Evolutionary conservation across 1,140 invertebrate species (phyloP).

Genomic region (Caligus rogercresseyi): DNA sequence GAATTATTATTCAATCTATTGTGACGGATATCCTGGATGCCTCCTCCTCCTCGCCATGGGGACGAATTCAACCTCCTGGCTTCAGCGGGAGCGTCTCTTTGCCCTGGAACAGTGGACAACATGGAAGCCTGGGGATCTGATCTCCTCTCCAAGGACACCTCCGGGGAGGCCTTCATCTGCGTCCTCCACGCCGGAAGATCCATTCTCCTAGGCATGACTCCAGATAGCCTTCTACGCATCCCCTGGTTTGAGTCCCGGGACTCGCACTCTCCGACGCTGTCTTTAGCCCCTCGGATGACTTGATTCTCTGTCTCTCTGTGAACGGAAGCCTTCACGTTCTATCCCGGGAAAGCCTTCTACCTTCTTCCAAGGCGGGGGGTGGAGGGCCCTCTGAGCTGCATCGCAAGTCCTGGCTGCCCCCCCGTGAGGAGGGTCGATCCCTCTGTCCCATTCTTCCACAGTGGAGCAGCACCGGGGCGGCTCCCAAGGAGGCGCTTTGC

Average conservation of each 20-base stretch:
- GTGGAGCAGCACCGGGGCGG: no score
- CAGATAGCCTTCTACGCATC: neutral
- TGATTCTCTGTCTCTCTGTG: neutral
- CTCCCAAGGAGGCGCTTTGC: neutral
- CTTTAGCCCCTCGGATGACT: neutral
- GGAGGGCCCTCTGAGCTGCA: no score
- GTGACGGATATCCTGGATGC: no score
- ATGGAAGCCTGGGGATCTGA: no score
- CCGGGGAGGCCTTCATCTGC: neutral
- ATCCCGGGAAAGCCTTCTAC: neutral
- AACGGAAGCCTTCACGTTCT: neutral
- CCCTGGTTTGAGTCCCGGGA: neutral
- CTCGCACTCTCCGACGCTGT: neutral
- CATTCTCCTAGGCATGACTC: neutral
- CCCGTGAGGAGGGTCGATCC: neutral
- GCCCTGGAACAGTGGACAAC: neutral
- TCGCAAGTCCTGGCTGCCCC: neutral
- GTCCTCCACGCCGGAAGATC: neutral
- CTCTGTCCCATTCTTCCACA: neutral
- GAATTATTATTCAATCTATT: no score
- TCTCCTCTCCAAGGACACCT: no score
- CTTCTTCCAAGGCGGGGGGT: neutral
- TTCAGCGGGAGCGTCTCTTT: neutral
- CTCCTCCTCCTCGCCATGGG: no score
- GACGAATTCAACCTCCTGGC: neutral